Percentiles rank a stretch among this genome's conserved stretches.
These are phyloP conservation scores for Oryzias melastigma DNA, from an alignment of 2,113 vertebrate species.

Conservation along the genomic window DNA sequence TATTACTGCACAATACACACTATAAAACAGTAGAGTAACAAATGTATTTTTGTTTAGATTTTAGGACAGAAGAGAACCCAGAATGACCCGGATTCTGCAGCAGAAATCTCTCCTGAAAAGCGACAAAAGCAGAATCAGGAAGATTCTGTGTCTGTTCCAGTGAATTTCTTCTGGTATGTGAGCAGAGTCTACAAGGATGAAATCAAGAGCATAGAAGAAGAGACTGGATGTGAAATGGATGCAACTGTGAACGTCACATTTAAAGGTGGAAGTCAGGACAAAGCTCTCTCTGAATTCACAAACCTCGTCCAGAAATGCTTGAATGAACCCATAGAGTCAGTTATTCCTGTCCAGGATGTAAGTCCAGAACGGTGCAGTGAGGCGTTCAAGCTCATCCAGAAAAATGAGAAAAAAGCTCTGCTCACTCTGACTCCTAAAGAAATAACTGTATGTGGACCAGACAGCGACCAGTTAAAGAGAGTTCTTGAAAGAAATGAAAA, in stretches of 20 bases:
- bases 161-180: conserved; percentile 46
- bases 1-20: neutral
- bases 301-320: neutral
- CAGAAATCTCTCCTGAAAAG: neutral
- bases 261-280: neutral
- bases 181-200: conserved; percentile 37
- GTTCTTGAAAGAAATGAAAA: neutral
- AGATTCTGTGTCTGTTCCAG: neutral
- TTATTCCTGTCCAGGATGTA: neutral
- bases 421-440: conserved; percentile 32
- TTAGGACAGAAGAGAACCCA: neutral
- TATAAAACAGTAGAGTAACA: no score
- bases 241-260: conserved; percentile 22
- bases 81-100: neutral
- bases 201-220: conserved; percentile 26
- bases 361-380: neutral
- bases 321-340: accelerated
- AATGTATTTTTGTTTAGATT: no score
- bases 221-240: conserved; percentile 10
- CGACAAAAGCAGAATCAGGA: neutral
- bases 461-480: neutral
- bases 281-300: conserved; percentile 25
- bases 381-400: neutral
- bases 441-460: conserved; percentile 33
- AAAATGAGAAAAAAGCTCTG: conserved; percentile 25